Evolutionary conservation across 1,140 invertebrate genomes (phyloP), one percentile per base, ranked within the genome.

Genomic region (Bilobella aurantiaca): DNA sequence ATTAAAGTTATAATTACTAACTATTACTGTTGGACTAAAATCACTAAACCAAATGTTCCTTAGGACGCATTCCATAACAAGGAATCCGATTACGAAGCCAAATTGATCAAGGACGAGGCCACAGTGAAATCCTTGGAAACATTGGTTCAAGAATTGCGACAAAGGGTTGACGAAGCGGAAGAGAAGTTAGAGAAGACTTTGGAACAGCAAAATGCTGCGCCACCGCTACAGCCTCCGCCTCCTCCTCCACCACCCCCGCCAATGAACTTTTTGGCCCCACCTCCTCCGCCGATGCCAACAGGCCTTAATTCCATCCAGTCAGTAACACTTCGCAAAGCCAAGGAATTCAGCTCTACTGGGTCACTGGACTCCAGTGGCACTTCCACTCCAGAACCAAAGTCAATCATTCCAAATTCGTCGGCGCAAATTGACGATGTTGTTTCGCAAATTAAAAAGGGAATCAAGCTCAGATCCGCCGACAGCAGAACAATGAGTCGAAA

Each of bases 351-450:
- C 12, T 2, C 23, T 31, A 29, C 1, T 23, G 29, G 30, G 8
- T 28, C 25, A 3, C 21, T 42, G 1, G 14, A 46, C 58, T 3
- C 1, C 30, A 46, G 34, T 60, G 34, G 29, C 3, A 5, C 42
- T 29, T 56, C 56, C 27, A 37, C 28, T 16, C 21, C 64, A 16
- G 66, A 67, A 46, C 61, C 32, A 16, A 37, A 18, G 5, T 28
- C 21, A 14, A 42, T 25, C 1, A 29, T 16, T 21, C 37, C 37
- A 1, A 49, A 64, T 27, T n/a, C 47, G 2, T 46, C 65, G 29
- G 65, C 70, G 5, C 70, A 69, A 57, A 72, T 72, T 32, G 68
- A 72, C 60, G 71, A 72, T 53, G 66, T 72, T 12, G 49, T 72
- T 25, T 68, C 71, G n/a, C 66, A 69, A 42, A 25, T 72, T 3